Base-by-base conservation (phyloP, 2,888 invertebrate genomes). In the Cantharis rustica region DNA sequence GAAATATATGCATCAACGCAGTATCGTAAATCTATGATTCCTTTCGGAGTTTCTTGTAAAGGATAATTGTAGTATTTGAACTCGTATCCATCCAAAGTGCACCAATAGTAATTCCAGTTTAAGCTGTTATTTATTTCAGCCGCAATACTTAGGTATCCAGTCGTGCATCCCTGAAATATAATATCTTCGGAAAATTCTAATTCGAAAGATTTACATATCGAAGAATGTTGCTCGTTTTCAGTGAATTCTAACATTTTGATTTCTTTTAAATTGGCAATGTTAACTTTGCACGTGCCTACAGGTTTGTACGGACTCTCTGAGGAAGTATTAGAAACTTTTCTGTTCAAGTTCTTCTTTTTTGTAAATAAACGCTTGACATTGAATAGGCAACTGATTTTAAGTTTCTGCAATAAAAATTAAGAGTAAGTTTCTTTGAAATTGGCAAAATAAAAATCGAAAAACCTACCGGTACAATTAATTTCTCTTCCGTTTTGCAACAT, bases 51-150 rank as follows among this genome's bases (percentile, higher is more conserved):
- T 71, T 84, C 85, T 73, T 89, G 88, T 23, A 86, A 84, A 1
- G 90, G 90, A 84, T 90, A 89, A 73, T 89, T 89, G 90, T 90
- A 91, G 61, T 89, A 88, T 47, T 84, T 82, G 2, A 91, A 79
- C 0, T 81, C 80, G 13, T 88, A 84, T 0, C 89, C 89, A 31
- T 88, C 85, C 3, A 91, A 83, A 10, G 87, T 86, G 82, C 90
- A 90, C 90, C 90, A 91, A 71, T 89, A 85, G 0, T 89, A 87
- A 84, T 90, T 90, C 91, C 91, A 91, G 63, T 85, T 85, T 17
- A 88, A 86, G 4, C 84, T 83, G 2, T 86, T 84, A 7, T 85
- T 87, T 0, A 80, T 80, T 20, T 89, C 87, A 69, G 89, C 87
- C 16, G 89, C 89, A 13, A 90, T 87, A 72, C 89, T 89, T 1